Base-by-base conservation (phyloP, 2,888 invertebrate species). In the Hololepta plana region DNA sequence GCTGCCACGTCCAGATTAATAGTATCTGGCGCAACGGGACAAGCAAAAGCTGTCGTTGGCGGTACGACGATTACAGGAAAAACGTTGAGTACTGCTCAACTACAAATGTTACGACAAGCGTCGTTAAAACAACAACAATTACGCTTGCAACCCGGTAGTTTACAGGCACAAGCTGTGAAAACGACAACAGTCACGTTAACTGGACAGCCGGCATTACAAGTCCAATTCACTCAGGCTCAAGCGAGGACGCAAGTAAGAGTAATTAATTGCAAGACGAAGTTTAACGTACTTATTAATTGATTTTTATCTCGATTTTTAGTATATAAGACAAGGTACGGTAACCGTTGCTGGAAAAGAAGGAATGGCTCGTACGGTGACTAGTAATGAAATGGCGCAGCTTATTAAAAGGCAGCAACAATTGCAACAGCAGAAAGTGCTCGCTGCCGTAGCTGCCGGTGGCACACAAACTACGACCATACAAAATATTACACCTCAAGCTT, bases 71-170 rank as follows among this genome's bases (percentile, higher is more conserved):
- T 37, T 11, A 36, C 41, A 3, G 50, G 30, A 22, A 64, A 65
- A 43, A 53, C 60, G 4, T 45, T 67, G 12, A 62, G 60, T 12
- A 57, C 57, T 3, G 60, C 62, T 0, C 69, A 67, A 36, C 39
- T 68, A 28, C 67, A 72, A 40, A 59, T 71, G 40, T 67, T 70
- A 37, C 60, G 71, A n/a, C 73, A 72, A 31, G 47, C 51, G 3
- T 37, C 45, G 21, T 28, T 49, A 6, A 46, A 50, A 28, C 49
- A 51, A 30, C 45, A 48, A 27, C 53, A 53, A 29, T 38, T 54
- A 27, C 36, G 52, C n/a, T 35, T 54, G 24, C 52, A 53, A 34
- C 35, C 47, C 3, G 44, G 38, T 7, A 38, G 37, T 14, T 28
- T 39, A 16, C 10, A 33, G 26, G 38, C 14, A 37, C 46, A 42